A percentile compares a stretch with the other conserved stretches of the same genome.
phyloP scores from a whole-genome alignment of 1,140 invertebrate species.

The Drosophila kepulauana region DNA sequence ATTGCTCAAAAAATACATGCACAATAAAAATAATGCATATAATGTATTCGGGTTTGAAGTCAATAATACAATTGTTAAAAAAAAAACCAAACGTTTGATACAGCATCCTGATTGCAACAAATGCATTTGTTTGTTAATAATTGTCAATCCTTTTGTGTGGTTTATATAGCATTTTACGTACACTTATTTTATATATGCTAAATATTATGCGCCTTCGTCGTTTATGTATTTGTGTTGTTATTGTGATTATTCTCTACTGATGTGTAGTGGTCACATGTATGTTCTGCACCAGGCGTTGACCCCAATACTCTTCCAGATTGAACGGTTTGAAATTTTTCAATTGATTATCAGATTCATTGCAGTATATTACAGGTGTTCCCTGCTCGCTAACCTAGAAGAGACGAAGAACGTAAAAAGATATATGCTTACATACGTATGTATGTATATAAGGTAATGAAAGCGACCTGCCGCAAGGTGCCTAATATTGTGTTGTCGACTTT shows the following conservation, averaged over 20 bases:
- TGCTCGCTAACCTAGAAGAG: constrained; percentile 72
- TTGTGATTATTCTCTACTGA: constrained; percentile 51
- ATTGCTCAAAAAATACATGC: not conserved
- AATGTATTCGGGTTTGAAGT: constrained; percentile 8
- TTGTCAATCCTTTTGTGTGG: constrained; percentile 20
- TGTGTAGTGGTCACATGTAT: constrained; percentile 78
- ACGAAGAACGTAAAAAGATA: constrained; percentile 4
- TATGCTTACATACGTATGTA: constrained; percentile 3
- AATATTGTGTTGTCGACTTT: constrained; percentile 17
- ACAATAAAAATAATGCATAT: not conserved
- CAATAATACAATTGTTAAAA: constrained; percentile 19
- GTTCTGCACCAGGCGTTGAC: constrained; percentile 80
- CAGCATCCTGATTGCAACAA: constrained; percentile 10
- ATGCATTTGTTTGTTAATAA: constrained; percentile 7
- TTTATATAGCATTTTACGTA: constrained; percentile 36
- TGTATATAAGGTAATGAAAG: constrained; percentile 4
- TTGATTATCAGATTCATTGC: constrained; percentile 82
- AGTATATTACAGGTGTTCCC: constrained; percentile 69
- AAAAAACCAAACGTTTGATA: constrained; percentile 33
- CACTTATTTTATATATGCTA: constrained; percentile 52
- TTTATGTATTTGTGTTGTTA: constrained; percentile 1
- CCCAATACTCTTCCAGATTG: constrained; percentile 83
- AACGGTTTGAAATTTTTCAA: constrained; percentile 84
- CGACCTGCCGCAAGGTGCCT: constrained; percentile 44
- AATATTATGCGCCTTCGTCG: constrained; percentile 54